Base-by-base conservation (phyloP, 1,140 invertebrate genomes). In the Megalopta genalis region DNA sequence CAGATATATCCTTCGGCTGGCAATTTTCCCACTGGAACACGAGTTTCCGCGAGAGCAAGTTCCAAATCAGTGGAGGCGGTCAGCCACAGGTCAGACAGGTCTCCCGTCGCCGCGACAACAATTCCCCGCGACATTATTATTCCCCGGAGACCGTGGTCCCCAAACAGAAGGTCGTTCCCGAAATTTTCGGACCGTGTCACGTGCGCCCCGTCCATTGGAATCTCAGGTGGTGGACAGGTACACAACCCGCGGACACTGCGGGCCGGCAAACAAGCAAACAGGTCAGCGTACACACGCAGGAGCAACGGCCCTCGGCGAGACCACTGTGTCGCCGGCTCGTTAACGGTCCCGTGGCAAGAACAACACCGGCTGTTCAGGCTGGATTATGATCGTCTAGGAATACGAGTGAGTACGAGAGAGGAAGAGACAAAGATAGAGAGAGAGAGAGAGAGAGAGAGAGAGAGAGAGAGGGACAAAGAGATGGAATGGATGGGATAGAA, bases 371-470 rank as follows among this genome's bases (percentile, higher is more conserved):
- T 42, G 9, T 75, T 42, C 52, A 27, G 39, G 37, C 27, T n/a
- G 42, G 18, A 64, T 42, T 39, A 62, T 67, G 52, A 77, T 77
- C n/a, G 27, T 62, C 32, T 14, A 12, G 42, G 10, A 46, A 14
- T 46, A 14, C n/a, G 42, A 12, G 12, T 0, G 14, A 14, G 14
- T 2, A 12, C 0, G 10, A 72, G 18, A 32, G 66, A 3, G 52
- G 32, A 25, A 70, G 57, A 71, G 52, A 37, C 3, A 37, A 12
- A 49, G 32, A 4, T 9, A 12, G 12, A 12, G 14, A 14, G 14
- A 14, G 14, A 0, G 10, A 72, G 18, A 32, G 66, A 3, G 42
- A 12, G 12, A 12, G 14, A 14, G 14, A 14, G 14, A 0, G 10
- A 72, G 18, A 32, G 66, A 3, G 52, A 37, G 37, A 70, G 57